Percentiles rank a stretch among this genome's conserved stretches.
Conservation (phyloP, 2,888 invertebrate species). For the Eubasilissa splendida region DNA sequence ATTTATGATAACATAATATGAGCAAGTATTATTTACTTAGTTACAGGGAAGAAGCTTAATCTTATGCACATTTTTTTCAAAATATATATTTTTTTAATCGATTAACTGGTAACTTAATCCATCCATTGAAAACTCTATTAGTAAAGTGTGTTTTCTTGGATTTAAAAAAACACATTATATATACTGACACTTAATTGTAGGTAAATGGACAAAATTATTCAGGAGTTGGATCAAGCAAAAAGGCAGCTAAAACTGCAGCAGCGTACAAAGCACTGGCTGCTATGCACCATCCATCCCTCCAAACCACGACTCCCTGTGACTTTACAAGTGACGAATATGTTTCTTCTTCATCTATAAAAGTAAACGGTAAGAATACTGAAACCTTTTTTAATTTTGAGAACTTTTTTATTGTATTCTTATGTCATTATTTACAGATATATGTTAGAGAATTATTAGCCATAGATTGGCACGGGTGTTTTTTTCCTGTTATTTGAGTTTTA, state of each 20-base stretch:
- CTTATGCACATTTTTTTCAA: too few species aligned
- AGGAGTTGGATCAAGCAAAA: slow-evolving; percentile 73
- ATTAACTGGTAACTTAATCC: too few species aligned
- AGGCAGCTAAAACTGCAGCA: slow-evolving; percentile 72
- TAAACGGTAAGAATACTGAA: background rate
- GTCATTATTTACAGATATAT: background rate
- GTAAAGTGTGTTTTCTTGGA: too few species aligned
- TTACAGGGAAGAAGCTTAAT: too few species aligned
- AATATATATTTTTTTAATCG: too few species aligned
- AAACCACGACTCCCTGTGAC: slow-evolving; percentile 65
- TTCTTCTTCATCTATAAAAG: slow-evolving; percentile 59
- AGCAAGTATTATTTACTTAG: too few species aligned
- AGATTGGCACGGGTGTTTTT: too few species aligned
- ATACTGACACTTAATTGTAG: slow-evolving; percentile 59
- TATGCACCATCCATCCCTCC: slow-evolving; percentile 62
- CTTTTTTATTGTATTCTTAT: too few species aligned
- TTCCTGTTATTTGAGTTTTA: too few species aligned
- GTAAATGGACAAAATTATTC: slow-evolving; percentile 73
- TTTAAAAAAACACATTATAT: slow-evolving; percentile 3
- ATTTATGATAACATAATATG: too few species aligned
- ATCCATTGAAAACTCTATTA: too few species aligned
- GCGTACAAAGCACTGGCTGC: slow-evolving; percentile 68
- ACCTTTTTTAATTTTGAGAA: too few species aligned
- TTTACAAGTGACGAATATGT: slow-evolving; percentile 69
- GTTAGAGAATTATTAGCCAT: background rate